These are phyloP conservation scores for Dysidea cf. avara DNA, from an alignment of 37 sponge, comb jelly and placozoan species.

Conservation along the genomic window DNA sequence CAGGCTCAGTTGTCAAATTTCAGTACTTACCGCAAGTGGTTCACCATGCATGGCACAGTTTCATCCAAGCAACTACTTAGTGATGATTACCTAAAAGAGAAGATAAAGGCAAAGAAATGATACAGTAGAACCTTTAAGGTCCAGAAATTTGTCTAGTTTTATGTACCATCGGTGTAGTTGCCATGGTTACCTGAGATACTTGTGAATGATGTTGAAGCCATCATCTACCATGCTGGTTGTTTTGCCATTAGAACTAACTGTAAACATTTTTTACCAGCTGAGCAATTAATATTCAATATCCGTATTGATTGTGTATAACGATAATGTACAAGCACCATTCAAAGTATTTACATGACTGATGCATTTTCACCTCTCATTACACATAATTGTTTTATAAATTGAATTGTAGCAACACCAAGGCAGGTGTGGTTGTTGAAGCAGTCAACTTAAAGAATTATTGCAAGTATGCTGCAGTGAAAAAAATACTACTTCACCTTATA, in stretches of 20 bases:
- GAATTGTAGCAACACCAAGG: constrained; percentile 40
- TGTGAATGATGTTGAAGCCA: constrained; percentile 84
- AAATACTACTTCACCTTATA: too few species aligned
- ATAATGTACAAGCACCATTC: too few species aligned
- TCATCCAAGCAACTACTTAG: constrained; percentile 71
- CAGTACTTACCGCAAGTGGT: constrained; percentile 70
- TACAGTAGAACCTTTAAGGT: too few species aligned
- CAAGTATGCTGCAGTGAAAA: too few species aligned
- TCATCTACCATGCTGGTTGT: constrained; percentile 85
- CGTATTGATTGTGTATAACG: too few species aligned
- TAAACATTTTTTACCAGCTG: constrained; percentile 65
- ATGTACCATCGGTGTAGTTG: too few species aligned
- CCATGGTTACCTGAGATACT: constrained; percentile 57
- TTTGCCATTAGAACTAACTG: constrained; percentile 32
- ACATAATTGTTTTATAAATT: too few species aligned
- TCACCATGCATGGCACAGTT: constrained; percentile 86
- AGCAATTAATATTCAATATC: too few species aligned
- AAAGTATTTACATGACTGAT: constrained; percentile 74
- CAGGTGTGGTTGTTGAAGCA: constrained; percentile 80
- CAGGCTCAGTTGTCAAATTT: too few species aligned
- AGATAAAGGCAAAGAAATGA: too few species aligned
- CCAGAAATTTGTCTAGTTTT: too few species aligned
- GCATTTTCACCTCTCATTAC: constrained; percentile 76
- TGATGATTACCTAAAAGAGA: constrained; percentile 46
- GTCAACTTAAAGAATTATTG: too few species aligned